A percentile compares a stretch with the other conserved stretches of the same genome.
Conservation (phyloP, 2,797 vertebrate genomes). For the Brotula barbata region DNA sequence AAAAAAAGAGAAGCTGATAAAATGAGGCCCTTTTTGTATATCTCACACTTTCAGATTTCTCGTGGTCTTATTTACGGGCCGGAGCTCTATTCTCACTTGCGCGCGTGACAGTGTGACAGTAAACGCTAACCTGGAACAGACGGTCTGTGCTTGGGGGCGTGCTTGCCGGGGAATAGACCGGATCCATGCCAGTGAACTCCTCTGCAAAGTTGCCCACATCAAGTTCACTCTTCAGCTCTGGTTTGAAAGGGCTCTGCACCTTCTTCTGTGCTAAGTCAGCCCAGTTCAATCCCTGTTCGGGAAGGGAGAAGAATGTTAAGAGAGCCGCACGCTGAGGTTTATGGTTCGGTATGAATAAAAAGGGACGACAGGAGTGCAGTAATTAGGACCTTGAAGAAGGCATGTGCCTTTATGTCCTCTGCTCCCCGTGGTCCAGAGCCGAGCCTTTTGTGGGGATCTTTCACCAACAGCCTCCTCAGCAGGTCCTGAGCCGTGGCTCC, state of each 20-base stretch:
- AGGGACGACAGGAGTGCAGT: too few species aligned
- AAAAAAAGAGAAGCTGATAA: neutral
- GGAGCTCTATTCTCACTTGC: neutral
- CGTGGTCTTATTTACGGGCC: neutral
- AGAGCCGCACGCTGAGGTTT: neutral
- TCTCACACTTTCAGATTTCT: neutral
- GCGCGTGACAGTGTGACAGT: neutral
- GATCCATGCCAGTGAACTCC: constrained; percentile 92
- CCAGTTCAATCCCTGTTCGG: constrained; percentile 85
- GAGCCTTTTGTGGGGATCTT: constrained; percentile 90
- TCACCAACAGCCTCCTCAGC: constrained; percentile 85
- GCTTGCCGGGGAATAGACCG: constrained; percentile 89
- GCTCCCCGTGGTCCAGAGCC: constrained; percentile 86
- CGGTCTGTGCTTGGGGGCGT: constrained; percentile 88
- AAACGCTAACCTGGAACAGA: constrained; percentile 82
- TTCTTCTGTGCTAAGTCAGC: constrained; percentile 84
- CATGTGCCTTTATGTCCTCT: constrained; percentile 87
- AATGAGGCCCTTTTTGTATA: too few species aligned
- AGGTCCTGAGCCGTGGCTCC: constrained; percentile 86
- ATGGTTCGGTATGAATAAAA: constrained; percentile 1
- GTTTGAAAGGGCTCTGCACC: constrained; percentile 86
- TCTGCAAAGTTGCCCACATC: constrained; percentile 92
- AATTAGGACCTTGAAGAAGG: constrained; percentile 85
- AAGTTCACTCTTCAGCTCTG: constrained; percentile 88
- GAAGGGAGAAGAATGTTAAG: constrained; percentile 7